Evolutionary conservation across 2,797 vertebrate species (phyloP).

Genomic region (Falco peregrinus): DNA sequence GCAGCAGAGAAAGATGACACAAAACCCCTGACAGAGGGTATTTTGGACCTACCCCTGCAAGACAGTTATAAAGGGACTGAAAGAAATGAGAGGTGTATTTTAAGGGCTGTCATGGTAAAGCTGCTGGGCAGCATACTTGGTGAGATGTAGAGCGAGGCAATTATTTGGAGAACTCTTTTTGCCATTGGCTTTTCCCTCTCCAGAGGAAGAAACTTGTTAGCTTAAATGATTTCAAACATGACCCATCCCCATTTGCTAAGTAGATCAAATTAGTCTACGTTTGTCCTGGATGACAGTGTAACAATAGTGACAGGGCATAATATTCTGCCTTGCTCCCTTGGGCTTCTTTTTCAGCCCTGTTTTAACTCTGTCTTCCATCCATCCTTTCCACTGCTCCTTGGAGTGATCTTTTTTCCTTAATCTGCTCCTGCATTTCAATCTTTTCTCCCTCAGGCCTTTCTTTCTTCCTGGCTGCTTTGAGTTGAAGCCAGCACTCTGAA

Average conservation of each 20-base stretch:
- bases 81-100: conserved; percentile 23
- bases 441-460: not conserved
- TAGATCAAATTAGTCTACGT: not conserved
- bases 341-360: not conserved
- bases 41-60: not conserved
- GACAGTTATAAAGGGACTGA: not conserved
- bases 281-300: not conserved
- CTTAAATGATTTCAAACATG: not conserved
- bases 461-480: not conserved
- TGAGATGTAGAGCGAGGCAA: not conserved
- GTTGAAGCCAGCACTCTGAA: not conserved
- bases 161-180: not conserved
- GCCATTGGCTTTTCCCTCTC: not conserved
- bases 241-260: not conserved
- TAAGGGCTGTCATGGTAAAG: not conserved
- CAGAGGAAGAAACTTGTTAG: not conserved
- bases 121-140: not conserved
- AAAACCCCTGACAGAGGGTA: not conserved
- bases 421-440: not conserved
- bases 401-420: not conserved
- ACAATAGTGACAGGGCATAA: not conserved
- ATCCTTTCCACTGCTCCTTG: not conserved
- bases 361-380: not conserved
- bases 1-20: not conserved
- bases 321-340: not conserved